Evolutionary conservation across 2,113 vertebrate species (phyloP).

Genomic region (Syngnathus typhle): DNA sequence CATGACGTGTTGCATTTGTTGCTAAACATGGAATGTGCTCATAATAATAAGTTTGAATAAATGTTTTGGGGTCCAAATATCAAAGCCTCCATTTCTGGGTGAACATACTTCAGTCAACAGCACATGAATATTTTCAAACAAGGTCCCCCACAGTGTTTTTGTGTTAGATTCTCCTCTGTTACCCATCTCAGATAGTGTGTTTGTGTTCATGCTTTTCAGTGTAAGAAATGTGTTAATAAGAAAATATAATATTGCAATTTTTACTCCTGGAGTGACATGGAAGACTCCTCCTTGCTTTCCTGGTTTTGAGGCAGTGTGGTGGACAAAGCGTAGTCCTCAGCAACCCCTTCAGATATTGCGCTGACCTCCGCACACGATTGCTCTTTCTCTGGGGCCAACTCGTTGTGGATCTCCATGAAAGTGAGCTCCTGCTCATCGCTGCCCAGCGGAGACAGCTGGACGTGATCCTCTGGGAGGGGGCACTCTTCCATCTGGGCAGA

Average conservation of each 20-base stretch:
- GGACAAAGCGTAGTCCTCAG: conserved; percentile 65
- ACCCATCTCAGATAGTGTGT: neutral
- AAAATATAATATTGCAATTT: neutral
- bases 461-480: conserved; percentile 18
- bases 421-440: conserved; percentile 56
- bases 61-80: neutral
- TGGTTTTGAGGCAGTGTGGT: conserved; percentile 60
- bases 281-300: conserved; percentile 23
- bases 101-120: neutral
- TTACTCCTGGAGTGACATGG: conserved; percentile 4
- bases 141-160: conserved; percentile 1
- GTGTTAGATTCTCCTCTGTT: neutral
- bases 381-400: conserved; percentile 58
- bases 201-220: neutral
- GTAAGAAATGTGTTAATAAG: neutral
- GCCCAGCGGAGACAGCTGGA: conserved; percentile 43
- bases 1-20: neutral
- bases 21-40: conserved; percentile 3
- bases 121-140: neutral
- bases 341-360: conserved; percentile 48
- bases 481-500: conserved; percentile 17
- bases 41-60: neutral
- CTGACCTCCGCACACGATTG: conserved; percentile 38
- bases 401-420: conserved; percentile 66
- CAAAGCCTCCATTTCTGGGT: neutral